Conservation (phyloP, 2,888 invertebrate species). For the Mythimna loreyi region DNA sequence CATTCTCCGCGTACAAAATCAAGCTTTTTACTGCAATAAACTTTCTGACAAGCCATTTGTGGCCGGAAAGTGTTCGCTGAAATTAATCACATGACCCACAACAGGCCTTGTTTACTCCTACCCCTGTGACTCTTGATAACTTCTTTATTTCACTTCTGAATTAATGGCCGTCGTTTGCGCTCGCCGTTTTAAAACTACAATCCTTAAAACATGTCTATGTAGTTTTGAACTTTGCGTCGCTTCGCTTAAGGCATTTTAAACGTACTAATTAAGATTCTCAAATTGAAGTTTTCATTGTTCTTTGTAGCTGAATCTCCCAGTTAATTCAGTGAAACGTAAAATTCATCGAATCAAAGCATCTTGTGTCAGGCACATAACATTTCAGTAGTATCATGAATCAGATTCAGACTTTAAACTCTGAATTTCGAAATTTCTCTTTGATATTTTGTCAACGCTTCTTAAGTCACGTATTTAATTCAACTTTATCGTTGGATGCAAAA, state of each 20-base stretch:
- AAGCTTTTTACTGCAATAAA: constrained; percentile 88
- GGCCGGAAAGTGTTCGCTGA: constrained; percentile 84
- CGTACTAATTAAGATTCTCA: constrained; percentile 78
- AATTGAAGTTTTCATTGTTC: constrained; percentile 82
- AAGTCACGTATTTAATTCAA: constrained; percentile 75
- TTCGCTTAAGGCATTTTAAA: constrained; percentile 69
- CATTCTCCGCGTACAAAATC: constrained; percentile 83
- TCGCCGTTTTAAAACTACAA: constrained; percentile 59
- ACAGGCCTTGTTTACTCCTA: constrained; percentile 77
- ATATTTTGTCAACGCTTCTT: constrained; percentile 68
- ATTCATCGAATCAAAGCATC: constrained; percentile 83
- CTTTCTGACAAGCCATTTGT: constrained; percentile 88
- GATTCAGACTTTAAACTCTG: constrained; percentile 68
- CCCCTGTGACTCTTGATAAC: constrained; percentile 76
- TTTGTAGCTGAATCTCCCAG: constrained; percentile 76
- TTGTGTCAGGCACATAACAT: constrained; percentile 77
- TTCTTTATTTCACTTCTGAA: constrained; percentile 77
- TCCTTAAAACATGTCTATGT: constrained; percentile 59
- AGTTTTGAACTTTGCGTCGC: constrained; percentile 67
- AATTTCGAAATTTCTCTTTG: constrained; percentile 69
- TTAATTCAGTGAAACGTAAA: constrained; percentile 81
- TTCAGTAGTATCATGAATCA: constrained; percentile 70
- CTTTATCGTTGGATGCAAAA: constrained; percentile 61
- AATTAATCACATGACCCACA: constrained; percentile 86
- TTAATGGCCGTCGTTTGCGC: constrained; percentile 66